phyloP scores from a whole-genome alignment of 2,797 vertebrate species.

The Cossypha heuglini region DNA sequence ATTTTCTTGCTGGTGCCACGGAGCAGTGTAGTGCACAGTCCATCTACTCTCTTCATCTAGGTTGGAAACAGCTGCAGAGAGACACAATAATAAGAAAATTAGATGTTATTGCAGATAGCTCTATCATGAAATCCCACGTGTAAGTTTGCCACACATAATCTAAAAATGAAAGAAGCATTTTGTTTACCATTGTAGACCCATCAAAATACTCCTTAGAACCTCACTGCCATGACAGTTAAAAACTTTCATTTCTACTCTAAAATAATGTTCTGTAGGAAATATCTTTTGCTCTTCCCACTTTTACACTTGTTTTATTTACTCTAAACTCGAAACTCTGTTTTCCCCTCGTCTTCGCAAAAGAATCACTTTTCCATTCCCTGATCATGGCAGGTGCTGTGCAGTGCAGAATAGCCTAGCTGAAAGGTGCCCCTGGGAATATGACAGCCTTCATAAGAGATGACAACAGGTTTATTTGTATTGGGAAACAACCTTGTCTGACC shows the following conservation, averaged over 20 bases:
- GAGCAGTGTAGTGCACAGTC: constrained; percentile 94
- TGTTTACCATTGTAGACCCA: background rate
- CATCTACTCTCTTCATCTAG: constrained; percentile 97
- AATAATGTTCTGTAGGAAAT: background rate
- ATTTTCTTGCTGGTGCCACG: constrained; percentile 97
- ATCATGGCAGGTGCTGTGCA: fast-evolving
- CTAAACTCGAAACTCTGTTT: background rate
- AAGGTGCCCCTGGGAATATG: background rate
- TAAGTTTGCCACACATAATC: fast-evolving
- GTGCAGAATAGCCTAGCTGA: background rate
- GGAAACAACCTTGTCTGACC: background rate
- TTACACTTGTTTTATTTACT: background rate
- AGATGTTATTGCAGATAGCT: background rate
- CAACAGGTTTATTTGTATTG: background rate
- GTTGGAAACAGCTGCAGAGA: constrained; percentile 90
- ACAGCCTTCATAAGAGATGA: background rate
- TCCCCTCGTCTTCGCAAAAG: fast-evolving
- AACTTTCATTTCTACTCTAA: background rate
- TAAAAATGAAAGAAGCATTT: background rate
- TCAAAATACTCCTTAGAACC: background rate
- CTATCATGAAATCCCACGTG: fast-evolving
- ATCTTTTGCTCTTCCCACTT: background rate
- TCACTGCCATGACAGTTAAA: background rate
- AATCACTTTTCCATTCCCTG: background rate
- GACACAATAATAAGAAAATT: background rate